A percentile compares a stretch with the other conserved stretches of the same genome.
Conservation (phyloP, 2,888 invertebrate species). For the Trichogramma evanescens region DNA sequence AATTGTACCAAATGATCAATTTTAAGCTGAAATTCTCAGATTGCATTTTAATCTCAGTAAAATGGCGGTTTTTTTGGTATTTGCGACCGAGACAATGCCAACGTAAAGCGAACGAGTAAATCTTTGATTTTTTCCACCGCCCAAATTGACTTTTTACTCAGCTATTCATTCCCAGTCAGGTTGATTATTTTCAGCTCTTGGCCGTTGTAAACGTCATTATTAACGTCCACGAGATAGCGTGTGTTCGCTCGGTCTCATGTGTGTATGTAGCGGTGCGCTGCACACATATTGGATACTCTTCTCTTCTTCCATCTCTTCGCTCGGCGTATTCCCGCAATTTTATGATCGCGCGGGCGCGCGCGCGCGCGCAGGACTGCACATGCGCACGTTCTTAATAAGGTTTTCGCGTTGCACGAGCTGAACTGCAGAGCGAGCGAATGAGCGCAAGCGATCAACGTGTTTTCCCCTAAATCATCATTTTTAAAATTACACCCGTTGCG, state of each 20-base stretch:
- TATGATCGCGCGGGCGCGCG: conserved; percentile 11
- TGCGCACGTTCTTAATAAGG: conserved; percentile 16
- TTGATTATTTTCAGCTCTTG: conserved; percentile 12
- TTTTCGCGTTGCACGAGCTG: conserved; percentile 12
- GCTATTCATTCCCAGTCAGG: no score
- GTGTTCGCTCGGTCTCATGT: no score
- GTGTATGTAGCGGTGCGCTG: no score
- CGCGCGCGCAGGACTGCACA: not conserved
- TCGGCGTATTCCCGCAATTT: conserved; percentile 11
- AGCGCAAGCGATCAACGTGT: conserved; percentile 1
- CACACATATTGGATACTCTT: no score
- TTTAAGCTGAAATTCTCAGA: no score
- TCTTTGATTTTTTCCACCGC: no score
- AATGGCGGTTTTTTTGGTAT: no score
- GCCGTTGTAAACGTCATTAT: conserved; percentile 13
- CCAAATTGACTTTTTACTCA: no score
- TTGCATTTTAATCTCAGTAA: no score
- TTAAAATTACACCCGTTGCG: conserved; percentile 21
- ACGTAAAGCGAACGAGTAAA: no score
- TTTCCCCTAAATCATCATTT: conserved; percentile 25
- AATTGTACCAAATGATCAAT: no score
- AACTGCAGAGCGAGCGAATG: not conserved
- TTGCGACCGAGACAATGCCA: no score
- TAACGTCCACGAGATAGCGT: conserved; percentile 14
- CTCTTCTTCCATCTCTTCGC: not conserved